These are phyloP conservation scores for Paragorgia papillata DNA, from an alignment of 92 coral and sea anemone species.

Conservation along the genomic window DNA sequence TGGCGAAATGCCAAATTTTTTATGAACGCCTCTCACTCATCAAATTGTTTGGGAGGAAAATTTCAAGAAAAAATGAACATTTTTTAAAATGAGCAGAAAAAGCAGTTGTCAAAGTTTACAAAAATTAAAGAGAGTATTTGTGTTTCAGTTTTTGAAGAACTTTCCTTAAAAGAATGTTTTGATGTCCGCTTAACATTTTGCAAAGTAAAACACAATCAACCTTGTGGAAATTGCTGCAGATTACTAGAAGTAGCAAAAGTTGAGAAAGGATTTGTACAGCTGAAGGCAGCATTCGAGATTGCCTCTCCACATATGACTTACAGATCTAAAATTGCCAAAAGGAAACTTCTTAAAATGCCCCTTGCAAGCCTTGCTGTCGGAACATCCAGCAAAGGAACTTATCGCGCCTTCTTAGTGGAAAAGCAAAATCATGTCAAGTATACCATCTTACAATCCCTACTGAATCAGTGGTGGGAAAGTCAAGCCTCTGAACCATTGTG, in stretches of 20 bases:
- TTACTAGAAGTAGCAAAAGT: constrained; percentile 50
- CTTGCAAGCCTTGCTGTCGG: constrained; percentile 17
- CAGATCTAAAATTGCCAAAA: no score
- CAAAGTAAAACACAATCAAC: background rate
- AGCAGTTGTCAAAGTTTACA: no score
- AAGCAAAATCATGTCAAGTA: constrained; percentile 1
- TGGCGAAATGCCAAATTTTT: no score
- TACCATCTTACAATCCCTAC: constrained; percentile 18
- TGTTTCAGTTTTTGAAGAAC: no score
- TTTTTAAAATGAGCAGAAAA: no score
- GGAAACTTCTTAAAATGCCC: constrained; percentile 9
- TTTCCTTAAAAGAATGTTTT: no score
- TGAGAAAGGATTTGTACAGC: constrained; percentile 40
- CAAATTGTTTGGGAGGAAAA: no score
- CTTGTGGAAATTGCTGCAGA: constrained; percentile 38
- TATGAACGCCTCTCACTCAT: no score
- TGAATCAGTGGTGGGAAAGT: constrained; percentile 26
- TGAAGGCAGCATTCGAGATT: constrained; percentile 51
- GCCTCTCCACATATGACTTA: constrained; percentile 38
- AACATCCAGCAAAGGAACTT: background rate
- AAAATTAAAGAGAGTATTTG: no score
- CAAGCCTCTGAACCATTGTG: constrained; percentile 13
- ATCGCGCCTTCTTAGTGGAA: constrained; percentile 5
- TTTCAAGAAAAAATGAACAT: no score
- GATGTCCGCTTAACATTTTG: no score